These are phyloP conservation scores for Azemiops feae DNA, from an alignment of 2,113 vertebrate species.

Conservation along the genomic window DNA sequence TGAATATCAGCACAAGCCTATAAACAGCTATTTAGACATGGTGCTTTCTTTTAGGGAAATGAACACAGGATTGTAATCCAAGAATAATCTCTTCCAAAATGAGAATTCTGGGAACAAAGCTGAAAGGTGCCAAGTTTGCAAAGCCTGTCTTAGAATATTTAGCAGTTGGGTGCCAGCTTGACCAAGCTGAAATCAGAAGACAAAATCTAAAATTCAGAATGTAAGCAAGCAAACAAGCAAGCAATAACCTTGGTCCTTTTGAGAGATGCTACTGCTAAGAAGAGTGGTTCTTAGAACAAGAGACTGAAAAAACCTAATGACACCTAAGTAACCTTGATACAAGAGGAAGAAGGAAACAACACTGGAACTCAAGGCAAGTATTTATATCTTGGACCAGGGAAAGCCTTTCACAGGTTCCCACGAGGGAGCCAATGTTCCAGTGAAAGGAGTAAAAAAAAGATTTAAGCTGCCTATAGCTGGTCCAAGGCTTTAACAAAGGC, in stretches of 20 bases:
- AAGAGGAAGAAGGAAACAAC: constrained; percentile 48
- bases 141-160: background rate
- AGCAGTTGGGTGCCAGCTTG: background rate
- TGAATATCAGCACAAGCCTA: background rate
- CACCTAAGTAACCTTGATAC: constrained; percentile 48
- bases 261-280: constrained; percentile 36
- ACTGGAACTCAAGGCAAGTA: constrained; percentile 13
- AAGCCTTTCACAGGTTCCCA: background rate
- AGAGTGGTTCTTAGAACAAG: constrained; percentile 35
- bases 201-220: background rate
- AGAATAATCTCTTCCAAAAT: background rate
- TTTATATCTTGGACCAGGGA: background rate
- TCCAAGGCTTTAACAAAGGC: background rate
- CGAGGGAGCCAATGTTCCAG: constrained; percentile 43
- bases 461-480: background rate
- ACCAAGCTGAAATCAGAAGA: background rate
- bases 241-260: background rate
- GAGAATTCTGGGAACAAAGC: background rate
- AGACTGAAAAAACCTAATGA: constrained; percentile 37
- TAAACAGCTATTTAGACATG: background rate
- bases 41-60: background rate
- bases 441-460: constrained; percentile 45
- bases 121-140: background rate
- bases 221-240: background rate
- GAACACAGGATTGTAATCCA: background rate